Base-by-base conservation (phyloP, 1,140 invertebrate genomes). In the Drosophila novamexicana region DNA sequence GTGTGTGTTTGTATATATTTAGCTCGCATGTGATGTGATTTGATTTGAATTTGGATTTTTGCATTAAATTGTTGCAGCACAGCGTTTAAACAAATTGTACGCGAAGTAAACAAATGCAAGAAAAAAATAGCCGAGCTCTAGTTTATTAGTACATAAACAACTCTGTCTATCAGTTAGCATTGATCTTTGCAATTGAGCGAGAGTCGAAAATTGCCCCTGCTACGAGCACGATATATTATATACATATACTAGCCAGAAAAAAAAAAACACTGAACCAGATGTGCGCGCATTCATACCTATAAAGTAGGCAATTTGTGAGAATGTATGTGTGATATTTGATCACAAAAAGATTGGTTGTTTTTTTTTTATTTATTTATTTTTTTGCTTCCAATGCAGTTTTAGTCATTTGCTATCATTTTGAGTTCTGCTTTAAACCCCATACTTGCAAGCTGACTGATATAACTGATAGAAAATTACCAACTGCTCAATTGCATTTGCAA, bases 81-180 rank as follows among this genome's bases (percentile, higher is more conserved):
- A 61, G 29, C 44, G 54, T 47, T 70, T 65, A 83, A 84, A 84
- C 73, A 73, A 77, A 74, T 69, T 66, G 64, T 29, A 29, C 32
- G 34, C 37, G n/a, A 75, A 72, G 57, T 85, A 85, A 86, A 78
- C 70, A 85, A 81, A 81, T 50, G 44, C 58, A 75, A 64, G 69
- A 57, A 44, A 69, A 79, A 79, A 82, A 32, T 63, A 50, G 61
- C 36, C 47, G 36, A 61, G 54, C 42, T 69, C 65, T 75, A 59
- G 66, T 39, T 75, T 75, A 79, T 49, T 40, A 29, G 7, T 36
- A 42, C 4, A 50, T 75, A 75, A 76, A 79, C 79, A 81, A 71
- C 61, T 62, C 53, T 73, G 54, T 67, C 70, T 83, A 81, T 74
- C 69, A 69, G 42, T 71, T 71, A 79, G 71, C 80, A 75, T 83